Evolutionary conservation across 2,888 invertebrate species (phyloP).

Genomic region (Drosophila monieri): DNA sequence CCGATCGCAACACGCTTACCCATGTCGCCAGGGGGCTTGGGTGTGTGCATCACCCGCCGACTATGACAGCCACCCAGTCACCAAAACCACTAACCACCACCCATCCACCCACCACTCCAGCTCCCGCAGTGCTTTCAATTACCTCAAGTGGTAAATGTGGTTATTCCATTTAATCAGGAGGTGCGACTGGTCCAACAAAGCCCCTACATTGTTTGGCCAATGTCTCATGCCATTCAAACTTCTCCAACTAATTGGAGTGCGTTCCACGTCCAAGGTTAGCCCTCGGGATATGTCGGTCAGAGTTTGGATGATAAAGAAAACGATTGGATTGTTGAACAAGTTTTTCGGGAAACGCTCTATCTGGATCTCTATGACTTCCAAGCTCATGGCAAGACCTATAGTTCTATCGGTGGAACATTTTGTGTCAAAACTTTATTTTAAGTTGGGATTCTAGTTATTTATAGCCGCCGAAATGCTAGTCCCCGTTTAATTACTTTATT

Average conservation of each 20-base stretch:
- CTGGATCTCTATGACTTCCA: not conserved
- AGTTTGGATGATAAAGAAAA: not conserved
- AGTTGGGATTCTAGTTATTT: not conserved
- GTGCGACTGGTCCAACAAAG: constrained; percentile 55
- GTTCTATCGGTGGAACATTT: not conserved
- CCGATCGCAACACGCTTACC: constrained; percentile 71
- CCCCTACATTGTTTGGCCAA: constrained; percentile 65
- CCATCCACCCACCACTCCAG: constrained; percentile 3
- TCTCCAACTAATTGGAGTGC: constrained; percentile 68
- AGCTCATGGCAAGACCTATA: not conserved
- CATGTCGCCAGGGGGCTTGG: constrained; percentile 44
- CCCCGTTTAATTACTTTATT: not conserved
- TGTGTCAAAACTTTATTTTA: not conserved
- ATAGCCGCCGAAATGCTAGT: not conserved
- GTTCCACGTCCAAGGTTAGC: constrained; percentile 60
- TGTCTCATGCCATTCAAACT: constrained; percentile 48
- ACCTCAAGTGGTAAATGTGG: constrained; percentile 75
- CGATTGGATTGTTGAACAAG: not conserved
- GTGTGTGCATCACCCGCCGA: constrained; percentile 14
- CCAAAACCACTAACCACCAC: not conserved
- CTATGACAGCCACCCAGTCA: constrained; percentile 11
- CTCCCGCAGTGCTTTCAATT: constrained; percentile 62
- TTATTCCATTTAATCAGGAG: constrained; percentile 77
- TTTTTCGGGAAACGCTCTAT: not conserved
- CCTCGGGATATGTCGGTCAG: constrained; percentile 14